Conservation (phyloP, 1,140 invertebrate genomes). For the Steinernema feltiae region DNA sequence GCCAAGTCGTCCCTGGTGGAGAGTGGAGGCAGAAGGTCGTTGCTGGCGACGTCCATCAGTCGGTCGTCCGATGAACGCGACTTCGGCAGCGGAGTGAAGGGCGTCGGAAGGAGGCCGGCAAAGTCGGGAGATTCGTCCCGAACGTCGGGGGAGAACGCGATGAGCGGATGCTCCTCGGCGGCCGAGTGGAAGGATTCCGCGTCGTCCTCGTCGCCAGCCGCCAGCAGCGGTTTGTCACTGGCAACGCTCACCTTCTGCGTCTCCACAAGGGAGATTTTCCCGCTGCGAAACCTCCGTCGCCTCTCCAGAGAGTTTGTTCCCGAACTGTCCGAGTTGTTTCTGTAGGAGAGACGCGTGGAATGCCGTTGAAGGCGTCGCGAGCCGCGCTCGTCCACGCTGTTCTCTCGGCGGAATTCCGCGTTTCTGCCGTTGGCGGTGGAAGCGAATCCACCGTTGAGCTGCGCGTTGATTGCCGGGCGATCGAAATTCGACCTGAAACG, state of each 20-base stretch:
- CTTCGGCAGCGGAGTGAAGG: neutral
- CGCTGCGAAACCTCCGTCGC: neutral
- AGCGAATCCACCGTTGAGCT: no score
- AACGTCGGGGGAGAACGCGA: neutral
- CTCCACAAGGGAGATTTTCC: neutral
- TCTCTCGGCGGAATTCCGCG: neutral
- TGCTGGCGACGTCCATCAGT: neutral
- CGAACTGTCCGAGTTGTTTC: neutral
- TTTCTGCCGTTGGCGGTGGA: no score
- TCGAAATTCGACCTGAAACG: constrained; percentile 3
- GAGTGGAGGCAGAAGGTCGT: neutral
- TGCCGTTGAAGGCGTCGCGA: neutral
- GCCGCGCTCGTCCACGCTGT: neutral
- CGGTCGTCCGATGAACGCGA: neutral
- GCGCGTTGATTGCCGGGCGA: no score
- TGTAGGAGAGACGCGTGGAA: neutral
- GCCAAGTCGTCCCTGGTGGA: neutral
- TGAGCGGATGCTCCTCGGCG: neutral
- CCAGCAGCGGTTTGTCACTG: neutral
- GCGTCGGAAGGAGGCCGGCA: no score
- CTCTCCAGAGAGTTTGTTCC: neutral
- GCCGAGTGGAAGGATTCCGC: neutral
- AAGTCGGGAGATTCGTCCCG: neutral
- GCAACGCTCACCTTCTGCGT: neutral
- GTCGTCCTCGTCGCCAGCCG: neutral